phyloP scores from a whole-genome alignment of 2,797 vertebrate species.

The Notamacropus eugenii region DNA sequence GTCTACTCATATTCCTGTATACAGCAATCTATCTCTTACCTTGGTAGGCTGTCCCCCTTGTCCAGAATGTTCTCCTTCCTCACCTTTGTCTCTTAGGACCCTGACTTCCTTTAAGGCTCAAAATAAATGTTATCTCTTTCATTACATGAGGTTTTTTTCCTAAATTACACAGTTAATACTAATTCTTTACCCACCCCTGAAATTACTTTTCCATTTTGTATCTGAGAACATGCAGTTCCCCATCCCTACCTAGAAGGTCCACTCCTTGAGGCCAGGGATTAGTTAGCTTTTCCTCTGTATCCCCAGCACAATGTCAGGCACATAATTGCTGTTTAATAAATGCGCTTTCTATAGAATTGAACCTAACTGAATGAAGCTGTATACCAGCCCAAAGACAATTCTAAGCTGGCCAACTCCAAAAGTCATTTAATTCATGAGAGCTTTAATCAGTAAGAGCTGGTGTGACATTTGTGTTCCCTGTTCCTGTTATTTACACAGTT shows the following conservation, averaged over 20 bases:
- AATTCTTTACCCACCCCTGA: not conserved
- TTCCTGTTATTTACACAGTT: slow-evolving; percentile 57
- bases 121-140: not conserved
- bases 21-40: not conserved
- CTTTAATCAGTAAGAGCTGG: slow-evolving; percentile 28
- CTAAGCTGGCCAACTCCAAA: not conserved
- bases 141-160: not conserved
- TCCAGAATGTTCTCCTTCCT: not conserved
- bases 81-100: not conserved
- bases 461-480: slow-evolving; percentile 28
- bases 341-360: not conserved
- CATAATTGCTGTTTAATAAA: not conserved
- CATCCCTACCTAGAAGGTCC: not conserved
- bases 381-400: not conserved
- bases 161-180: not conserved
- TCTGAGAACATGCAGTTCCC: not conserved
- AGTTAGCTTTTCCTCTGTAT: not conserved
- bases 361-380: not conserved
- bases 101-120: not conserved
- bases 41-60: not conserved
- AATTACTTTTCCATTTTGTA: not conserved
- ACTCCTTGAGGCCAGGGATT: not conserved
- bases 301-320: not conserved
- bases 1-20: not conserved
- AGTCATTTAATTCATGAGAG: slow-evolving; percentile 21